These are phyloP conservation scores for Drosophila multiciliata DNA, from an alignment of 2,888 invertebrate genomes.

Conservation along the genomic window DNA sequence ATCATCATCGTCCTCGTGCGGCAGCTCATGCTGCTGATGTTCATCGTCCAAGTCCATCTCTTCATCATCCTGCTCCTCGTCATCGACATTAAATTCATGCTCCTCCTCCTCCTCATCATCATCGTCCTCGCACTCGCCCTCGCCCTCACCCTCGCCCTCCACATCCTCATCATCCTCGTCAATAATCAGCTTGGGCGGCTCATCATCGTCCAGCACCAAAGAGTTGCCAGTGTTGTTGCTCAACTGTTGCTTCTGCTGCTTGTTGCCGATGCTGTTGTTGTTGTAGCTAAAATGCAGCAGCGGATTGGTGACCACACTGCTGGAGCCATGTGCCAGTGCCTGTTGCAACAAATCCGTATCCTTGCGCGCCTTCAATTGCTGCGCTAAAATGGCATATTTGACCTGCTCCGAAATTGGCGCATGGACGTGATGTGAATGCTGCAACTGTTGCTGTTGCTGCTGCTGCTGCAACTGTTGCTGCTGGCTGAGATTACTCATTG, in stretches of 20 bases:
- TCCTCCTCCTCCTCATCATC: too few relatives aligned
- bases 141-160: slow-evolving; percentile 15
- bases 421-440: slow-evolving; percentile 34
- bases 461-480: slow-evolving; percentile 45
- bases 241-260: slow-evolving; percentile 41
- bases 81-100: too few relatives aligned
- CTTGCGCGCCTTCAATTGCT: slow-evolving; percentile 89
- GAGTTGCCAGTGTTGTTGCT: slow-evolving; percentile 59
- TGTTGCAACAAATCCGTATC: slow-evolving; percentile 84
- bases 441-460: slow-evolving; percentile 51
- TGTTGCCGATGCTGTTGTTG: slow-evolving; percentile 9
- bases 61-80: slow-evolving; percentile 68
- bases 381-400: slow-evolving; percentile 91
- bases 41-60: slow-evolving; percentile 17
- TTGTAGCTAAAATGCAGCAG: slow-evolving; percentile 57
- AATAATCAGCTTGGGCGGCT: slow-evolving; percentile 85
- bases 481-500: slow-evolving; percentile 28
- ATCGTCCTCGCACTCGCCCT: too few relatives aligned
- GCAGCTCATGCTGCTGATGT: slow-evolving; percentile 6
- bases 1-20: not conserved
- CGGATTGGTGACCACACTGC: slow-evolving; percentile 70
- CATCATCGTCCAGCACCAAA: slow-evolving; percentile 86
- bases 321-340: slow-evolving; percentile 83
- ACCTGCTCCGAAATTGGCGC: slow-evolving; percentile 88
- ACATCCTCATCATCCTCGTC: slow-evolving; percentile 84